Conservation (phyloP, 2,113 vertebrate genomes). For the Regulus satrapa region DNA sequence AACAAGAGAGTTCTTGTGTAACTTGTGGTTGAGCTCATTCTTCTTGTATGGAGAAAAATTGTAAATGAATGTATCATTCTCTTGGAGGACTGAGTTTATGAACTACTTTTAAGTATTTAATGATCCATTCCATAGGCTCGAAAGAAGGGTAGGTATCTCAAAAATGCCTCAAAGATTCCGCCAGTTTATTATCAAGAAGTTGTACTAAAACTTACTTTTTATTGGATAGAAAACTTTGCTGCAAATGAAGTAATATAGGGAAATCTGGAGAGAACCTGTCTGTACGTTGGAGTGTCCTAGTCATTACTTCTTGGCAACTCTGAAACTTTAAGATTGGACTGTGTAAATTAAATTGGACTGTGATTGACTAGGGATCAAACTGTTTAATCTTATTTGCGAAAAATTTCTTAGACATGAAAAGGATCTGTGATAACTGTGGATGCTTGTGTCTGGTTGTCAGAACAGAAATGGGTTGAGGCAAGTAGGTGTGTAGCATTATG, state of each 20-base stretch:
- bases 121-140: neutral
- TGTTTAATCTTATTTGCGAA: neutral
- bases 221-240: neutral
- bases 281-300: neutral
- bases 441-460: neutral
- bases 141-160: neutral
- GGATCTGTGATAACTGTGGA: neutral
- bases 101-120: neutral
- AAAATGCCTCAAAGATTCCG: neutral
- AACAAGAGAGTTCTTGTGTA: neutral
- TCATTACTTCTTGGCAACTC: neutral
- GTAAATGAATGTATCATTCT: neutral
- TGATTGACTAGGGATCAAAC: neutral
- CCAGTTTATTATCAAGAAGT: neutral
- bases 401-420: neutral
- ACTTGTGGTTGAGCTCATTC: neutral
- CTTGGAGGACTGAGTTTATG: neutral
- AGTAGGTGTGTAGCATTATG: neutral
- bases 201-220: neutral
- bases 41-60: neutral
- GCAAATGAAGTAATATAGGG: neutral
- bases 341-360: neutral
- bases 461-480: neutral
- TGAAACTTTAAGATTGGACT: no score
- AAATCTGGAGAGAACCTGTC: neutral